Percentiles rank a stretch among this genome's conserved stretches.
Conservation (phyloP, 2,113 vertebrate species). For the Lucifuga dentata region DNA sequence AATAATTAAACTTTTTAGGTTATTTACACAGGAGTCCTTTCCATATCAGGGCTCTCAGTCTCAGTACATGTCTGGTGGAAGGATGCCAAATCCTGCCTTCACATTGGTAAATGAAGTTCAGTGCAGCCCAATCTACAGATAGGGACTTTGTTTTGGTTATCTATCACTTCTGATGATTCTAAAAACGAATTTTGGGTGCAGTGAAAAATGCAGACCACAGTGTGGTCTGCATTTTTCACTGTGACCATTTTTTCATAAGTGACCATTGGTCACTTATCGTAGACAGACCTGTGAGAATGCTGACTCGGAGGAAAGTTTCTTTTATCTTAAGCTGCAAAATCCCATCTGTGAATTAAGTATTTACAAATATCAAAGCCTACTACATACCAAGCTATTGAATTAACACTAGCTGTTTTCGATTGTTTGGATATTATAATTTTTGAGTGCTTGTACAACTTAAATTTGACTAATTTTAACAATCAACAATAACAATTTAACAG, state of each 20-base stretch:
- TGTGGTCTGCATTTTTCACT: too few relatives aligned
- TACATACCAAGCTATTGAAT: too few relatives aligned
- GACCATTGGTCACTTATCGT: neutral
- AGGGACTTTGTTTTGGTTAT: constrained; percentile 41
- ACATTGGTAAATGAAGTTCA: constrained; percentile 25
- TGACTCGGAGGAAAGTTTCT: constrained; percentile 1
- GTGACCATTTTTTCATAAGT: too few relatives aligned
- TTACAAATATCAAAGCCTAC: too few relatives aligned
- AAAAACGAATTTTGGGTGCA: constrained; percentile 9
- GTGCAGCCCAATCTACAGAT: constrained; percentile 26
- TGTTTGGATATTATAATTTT: too few relatives aligned
- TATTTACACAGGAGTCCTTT: constrained; percentile 56
- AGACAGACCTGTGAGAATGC: neutral
- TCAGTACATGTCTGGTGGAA: constrained; percentile 46
- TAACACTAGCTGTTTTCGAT: too few relatives aligned
- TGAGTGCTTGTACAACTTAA: too few relatives aligned
- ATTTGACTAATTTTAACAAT: too few relatives aligned
- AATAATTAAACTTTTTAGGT: constrained; percentile 55
- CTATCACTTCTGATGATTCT: constrained; percentile 29
- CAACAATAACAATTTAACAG: too few relatives aligned
- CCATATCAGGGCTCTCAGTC: constrained; percentile 24
- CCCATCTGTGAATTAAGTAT: too few relatives aligned
- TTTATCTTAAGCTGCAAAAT: constrained; percentile 5
- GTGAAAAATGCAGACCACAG: constrained; percentile 20
- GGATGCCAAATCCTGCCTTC: constrained; percentile 33